Conservation (phyloP, 2,113 vertebrate genomes). For the Chionis minor region DNA sequence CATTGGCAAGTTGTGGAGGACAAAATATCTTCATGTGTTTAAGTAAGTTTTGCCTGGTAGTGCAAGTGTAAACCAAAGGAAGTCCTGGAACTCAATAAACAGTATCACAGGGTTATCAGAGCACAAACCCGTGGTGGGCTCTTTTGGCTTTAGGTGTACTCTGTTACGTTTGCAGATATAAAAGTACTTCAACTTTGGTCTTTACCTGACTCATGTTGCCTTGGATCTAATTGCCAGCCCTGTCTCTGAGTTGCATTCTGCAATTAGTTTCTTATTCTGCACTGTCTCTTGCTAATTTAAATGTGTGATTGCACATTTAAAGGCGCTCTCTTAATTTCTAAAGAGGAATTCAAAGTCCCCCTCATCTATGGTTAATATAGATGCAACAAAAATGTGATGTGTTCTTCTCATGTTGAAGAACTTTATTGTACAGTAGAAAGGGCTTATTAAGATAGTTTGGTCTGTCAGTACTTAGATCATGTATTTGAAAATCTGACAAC, state of each 20-base stretch:
- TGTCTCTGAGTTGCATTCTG: not conserved
- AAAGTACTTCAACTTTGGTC: not conserved
- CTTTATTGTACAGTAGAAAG: not conserved
- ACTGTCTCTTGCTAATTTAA: not conserved
- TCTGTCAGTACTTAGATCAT: not conserved
- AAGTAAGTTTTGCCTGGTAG: not conserved
- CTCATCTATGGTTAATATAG: not conserved
- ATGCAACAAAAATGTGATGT: fast-evolving
- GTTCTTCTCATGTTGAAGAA: not conserved
- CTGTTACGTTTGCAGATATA: not conserved
- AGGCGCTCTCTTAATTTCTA: not conserved
- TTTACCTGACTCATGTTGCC: fast-evolving
- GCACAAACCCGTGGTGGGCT: not conserved
- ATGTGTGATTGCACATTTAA: not conserved
- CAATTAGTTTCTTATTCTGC: not conserved
- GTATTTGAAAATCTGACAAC: not conserved
- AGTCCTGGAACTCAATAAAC: not conserved
- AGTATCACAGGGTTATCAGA: fast-evolving
- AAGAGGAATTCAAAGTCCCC: not conserved
- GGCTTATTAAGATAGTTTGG: not conserved
- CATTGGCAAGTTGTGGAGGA: not conserved
- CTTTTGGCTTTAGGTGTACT: not conserved
- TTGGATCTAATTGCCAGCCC: not conserved
- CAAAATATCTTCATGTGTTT: not conserved
- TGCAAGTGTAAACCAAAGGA: not conserved